Base-by-base conservation (phyloP, 2,888 invertebrate genomes). In the Epinotia bilunana region DNA sequence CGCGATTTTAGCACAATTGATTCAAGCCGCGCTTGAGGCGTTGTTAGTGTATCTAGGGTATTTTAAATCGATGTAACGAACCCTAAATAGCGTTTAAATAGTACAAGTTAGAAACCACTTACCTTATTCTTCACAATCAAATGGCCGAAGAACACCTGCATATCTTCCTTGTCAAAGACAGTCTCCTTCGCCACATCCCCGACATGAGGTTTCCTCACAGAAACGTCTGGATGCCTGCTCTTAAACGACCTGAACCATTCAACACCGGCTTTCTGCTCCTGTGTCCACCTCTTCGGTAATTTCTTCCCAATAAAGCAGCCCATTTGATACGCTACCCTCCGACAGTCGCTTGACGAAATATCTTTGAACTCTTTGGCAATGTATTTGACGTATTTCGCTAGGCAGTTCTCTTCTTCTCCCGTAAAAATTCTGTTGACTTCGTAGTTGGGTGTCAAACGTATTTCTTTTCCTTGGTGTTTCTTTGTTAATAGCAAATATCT, bases 81-180 rank as follows among this genome's bases (percentile, higher is more conserved):
- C 33, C 33, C 39, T 9, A 9, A 9, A 39, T 9, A 39, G 9
- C 39, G 39, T 39, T 39, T 1, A 39, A 39, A 39, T 33, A 33
- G 33, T 33, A 33, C 39, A 39, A 9, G 7, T 9, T 39, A 9
- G 6, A 16, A 16, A 13, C 23, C 43, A 3, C 63, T 64, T 23
- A 64, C 63, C 63, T 3, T 46, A 11, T 46, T 16, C n/a, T 64
- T 63, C 18, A 63, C 23, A 64, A 46, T 46, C 63, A 64, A 64
- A 64, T 46, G 63, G 12, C 46, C 43, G 23, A 64, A 64, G 23
- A 64, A 46, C 20, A 13, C 7, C 23, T 64, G 46, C 43, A 64
- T 64, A 16, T 64, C 63, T 3, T 64, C 43, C 2, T 16, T 9
- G 23, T 64, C 63, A 16, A 46, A 46, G 2, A 64, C 46, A 20